Evolutionary conservation across 2,888 invertebrate species (phyloP).

Genomic region (Diabrotica balteata): DNA sequence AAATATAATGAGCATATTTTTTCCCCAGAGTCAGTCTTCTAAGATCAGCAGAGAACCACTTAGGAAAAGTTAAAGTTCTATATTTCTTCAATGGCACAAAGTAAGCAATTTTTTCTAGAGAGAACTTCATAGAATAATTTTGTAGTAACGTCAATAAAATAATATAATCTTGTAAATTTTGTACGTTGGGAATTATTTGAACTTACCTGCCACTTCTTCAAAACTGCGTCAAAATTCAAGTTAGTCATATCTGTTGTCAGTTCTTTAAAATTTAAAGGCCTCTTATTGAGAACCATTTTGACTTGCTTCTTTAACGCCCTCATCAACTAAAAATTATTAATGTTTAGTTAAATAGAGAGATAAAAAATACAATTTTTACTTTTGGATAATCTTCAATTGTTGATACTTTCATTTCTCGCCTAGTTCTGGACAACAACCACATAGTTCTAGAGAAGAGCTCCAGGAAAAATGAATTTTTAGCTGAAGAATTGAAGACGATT

Average conservation of each 20-base stretch:
- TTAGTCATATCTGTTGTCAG: slow-evolving; percentile 51
- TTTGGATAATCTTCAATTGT: slow-evolving; percentile 55
- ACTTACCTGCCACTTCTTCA: slow-evolving; percentile 52
- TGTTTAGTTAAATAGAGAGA: no score
- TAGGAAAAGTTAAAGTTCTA: no score
- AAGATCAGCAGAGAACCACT: no score
- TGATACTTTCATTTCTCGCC: slow-evolving; percentile 57
- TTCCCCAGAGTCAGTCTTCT: no score
- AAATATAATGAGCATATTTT: no score
- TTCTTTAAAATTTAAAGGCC: slow-evolving; percentile 51
- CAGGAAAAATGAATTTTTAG: slow-evolving; percentile 52
- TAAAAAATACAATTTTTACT: slow-evolving; percentile 34
- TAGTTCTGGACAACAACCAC: slow-evolving; percentile 56
- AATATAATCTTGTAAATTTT: no score
- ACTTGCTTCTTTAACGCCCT: slow-evolving; percentile 54
- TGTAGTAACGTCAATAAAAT: no score
- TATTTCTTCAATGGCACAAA: no score
- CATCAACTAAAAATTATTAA: slow-evolving; percentile 47
- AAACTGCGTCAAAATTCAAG: slow-evolving; percentile 50
- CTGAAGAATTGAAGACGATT: slow-evolving; percentile 51
- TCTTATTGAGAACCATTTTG: slow-evolving; percentile 50
- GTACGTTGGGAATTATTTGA: no score
- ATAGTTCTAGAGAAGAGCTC: slow-evolving; percentile 57
- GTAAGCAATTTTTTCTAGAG: no score
- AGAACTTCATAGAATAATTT: no score